Evolutionary conservation across 2,797 vertebrate species (phyloP).

Genomic region (Channallabes apus): DNA sequence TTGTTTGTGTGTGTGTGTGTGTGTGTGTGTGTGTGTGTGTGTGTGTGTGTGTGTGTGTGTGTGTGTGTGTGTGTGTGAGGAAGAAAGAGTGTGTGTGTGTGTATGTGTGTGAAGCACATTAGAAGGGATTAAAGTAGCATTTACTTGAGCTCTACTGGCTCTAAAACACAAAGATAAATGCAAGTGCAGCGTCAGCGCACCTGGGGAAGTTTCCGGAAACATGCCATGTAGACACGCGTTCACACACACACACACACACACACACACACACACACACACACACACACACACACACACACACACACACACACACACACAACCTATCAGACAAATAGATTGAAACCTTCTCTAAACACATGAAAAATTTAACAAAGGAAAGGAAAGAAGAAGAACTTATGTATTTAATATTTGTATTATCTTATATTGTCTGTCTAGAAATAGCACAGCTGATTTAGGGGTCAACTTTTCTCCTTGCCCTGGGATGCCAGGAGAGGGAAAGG

Average conservation of each 20-base stretch:
- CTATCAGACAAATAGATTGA: neutral
- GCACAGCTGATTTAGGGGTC: neutral
- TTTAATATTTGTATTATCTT: constrained; percentile 6
- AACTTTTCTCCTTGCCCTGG: neutral
- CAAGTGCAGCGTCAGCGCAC: constrained; percentile 40
- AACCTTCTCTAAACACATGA: constrained; percentile 8
- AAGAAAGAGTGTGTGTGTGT: constrained; percentile 27
- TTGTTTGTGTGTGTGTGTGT: constrained; percentile 31
- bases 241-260: constrained; percentile 14
- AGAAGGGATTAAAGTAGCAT: constrained; percentile 41
- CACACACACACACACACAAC: neutral
- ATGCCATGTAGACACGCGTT: neutral
- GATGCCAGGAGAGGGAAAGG: neutral
- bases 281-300: constrained; percentile 17
- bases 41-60: too few relatives aligned
- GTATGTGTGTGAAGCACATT: constrained; percentile 27
- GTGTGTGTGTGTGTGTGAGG: constrained; percentile 31
- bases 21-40: too few relatives aligned
- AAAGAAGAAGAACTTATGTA: neutral
- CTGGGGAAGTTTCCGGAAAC: constrained; percentile 42
- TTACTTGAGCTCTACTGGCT: constrained; percentile 33
- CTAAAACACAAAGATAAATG: constrained; percentile 45
- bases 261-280: constrained; percentile 2
- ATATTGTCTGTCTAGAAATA: neutral
- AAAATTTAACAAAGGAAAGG: neutral